A percentile compares a stretch with the other conserved stretches of the same genome.
phyloP scores from a whole-genome alignment of 1,140 invertebrate species.

The Triops cancriformis region DNA sequence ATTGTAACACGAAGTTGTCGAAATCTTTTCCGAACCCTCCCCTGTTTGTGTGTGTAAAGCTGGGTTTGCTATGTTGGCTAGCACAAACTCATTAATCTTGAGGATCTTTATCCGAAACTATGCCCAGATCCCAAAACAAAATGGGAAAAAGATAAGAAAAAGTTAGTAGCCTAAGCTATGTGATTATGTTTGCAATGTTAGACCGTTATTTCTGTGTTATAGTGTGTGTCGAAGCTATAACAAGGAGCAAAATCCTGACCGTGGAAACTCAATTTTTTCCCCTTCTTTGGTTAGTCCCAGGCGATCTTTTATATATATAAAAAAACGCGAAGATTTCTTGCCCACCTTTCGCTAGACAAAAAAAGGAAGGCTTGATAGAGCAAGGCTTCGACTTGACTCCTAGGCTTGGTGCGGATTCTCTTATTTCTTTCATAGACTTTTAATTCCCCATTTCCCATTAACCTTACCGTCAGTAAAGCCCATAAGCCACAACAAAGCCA shows the following conservation, averaged over 20 bases:
- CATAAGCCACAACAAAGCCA: conserved; percentile 5
- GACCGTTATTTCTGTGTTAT: not conserved
- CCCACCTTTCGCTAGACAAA: too few relatives aligned
- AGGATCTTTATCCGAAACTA: not conserved
- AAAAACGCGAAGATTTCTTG: too few relatives aligned
- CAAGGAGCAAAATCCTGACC: not conserved
- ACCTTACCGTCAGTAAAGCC: conserved; percentile 12
- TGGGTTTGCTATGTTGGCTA: not conserved
- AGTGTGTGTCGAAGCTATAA: not conserved
- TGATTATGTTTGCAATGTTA: not conserved
- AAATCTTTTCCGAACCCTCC: not conserved
- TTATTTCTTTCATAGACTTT: conserved; percentile 14
- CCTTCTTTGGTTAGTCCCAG: not conserved
- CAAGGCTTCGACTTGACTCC: not conserved
- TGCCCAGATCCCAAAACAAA: not conserved
- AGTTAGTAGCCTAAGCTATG: not conserved
- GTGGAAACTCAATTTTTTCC: not conserved
- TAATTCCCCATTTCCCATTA: conserved; percentile 11
- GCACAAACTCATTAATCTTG: not conserved
- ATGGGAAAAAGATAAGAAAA: not conserved
- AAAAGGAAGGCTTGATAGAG: too few relatives aligned
- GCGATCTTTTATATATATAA: too few relatives aligned
- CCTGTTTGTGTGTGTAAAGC: not conserved
- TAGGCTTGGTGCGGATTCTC: not conserved
- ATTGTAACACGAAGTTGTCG: not conserved